Percentiles rank a stretch among this genome's conserved stretches.
Conservation (phyloP, 2,113 vertebrate genomes). For the Sturnira hondurensis region DNA sequence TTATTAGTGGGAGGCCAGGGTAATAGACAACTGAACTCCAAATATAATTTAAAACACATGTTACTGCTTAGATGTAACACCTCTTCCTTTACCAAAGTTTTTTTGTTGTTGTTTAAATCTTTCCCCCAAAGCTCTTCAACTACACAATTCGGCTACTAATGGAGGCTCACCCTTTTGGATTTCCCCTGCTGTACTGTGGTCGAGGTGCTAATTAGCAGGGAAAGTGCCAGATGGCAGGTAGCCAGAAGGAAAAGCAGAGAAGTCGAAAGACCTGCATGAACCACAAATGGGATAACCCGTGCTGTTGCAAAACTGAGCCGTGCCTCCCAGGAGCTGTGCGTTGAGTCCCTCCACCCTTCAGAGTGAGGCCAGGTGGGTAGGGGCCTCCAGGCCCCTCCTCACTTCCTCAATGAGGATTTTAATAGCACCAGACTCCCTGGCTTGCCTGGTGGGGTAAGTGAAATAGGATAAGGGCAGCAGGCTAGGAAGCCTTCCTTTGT, state of each 20-base stretch:
- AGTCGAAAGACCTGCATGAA: neutral
- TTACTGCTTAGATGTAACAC: neutral
- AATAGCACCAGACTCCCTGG: neutral
- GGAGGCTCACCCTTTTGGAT: neutral
- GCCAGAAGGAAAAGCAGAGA: conserved; percentile 38
- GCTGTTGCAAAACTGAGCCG: accelerated
- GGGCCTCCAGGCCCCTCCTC: neutral
- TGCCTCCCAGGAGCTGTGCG: accelerated
- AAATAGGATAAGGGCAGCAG: neutral
- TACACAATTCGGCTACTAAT: neutral
- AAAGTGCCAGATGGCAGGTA: conserved; percentile 36
- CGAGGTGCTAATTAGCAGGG: conserved; percentile 58
- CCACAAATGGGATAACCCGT: neutral
- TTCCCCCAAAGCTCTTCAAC: conserved; percentile 20
- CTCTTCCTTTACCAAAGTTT: neutral
- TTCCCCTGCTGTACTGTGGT: conserved; percentile 34
- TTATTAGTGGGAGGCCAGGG: neutral
- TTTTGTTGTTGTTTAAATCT: neutral
- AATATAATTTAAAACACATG: neutral
- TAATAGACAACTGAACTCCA: neutral
- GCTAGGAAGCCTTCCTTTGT: neutral
- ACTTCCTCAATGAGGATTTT: neutral
- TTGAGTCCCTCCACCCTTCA: neutral
- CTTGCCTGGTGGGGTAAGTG: neutral
- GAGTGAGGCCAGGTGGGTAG: neutral